Evolutionary conservation across 2,888 invertebrate species (phyloP).

Genomic region (Dermolepida albohirtum): DNA sequence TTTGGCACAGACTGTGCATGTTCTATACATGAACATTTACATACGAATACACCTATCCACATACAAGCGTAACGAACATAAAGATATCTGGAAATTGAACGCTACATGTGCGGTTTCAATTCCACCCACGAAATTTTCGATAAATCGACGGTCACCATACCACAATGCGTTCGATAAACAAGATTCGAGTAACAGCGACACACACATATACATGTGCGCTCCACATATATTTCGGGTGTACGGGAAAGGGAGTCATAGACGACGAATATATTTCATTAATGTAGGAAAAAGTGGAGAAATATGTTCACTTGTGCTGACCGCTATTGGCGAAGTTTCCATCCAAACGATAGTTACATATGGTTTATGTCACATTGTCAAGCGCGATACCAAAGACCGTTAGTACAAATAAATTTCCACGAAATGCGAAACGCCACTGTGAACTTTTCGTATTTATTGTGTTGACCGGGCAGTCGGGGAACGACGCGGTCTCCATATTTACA

Average conservation of each 20-base stretch:
- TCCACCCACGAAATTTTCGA: constrained; percentile 31
- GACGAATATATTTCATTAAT: constrained; percentile 36
- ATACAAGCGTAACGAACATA: neutral
- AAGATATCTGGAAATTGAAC: constrained; percentile 1
- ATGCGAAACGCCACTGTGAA: constrained; percentile 30
- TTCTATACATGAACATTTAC: too few species aligned
- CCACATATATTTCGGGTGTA: neutral
- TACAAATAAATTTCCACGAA: constrained; percentile 37
- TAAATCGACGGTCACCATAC: constrained; percentile 16
- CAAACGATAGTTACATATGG: constrained; percentile 35
- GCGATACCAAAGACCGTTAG: constrained; percentile 35
- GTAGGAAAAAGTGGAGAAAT: constrained; percentile 22
- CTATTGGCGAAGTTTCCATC: constrained; percentile 39
- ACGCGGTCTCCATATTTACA: constrained; percentile 25
- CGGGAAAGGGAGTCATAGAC: constrained; percentile 4
- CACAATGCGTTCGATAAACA: neutral
- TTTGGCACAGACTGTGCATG: too few species aligned
- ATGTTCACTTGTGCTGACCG: constrained; percentile 30
- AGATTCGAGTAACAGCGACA: neutral
- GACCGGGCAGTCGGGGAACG: constrained; percentile 27
- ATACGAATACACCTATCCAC: too few species aligned
- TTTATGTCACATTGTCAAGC: constrained; percentile 37
- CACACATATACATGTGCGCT: neutral
- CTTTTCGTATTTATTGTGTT: constrained; percentile 35
- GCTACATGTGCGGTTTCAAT: constrained; percentile 10